Evolutionary conservation across 1,140 invertebrate species (phyloP).

Genomic region (Stegodyphus dumicola): DNA sequence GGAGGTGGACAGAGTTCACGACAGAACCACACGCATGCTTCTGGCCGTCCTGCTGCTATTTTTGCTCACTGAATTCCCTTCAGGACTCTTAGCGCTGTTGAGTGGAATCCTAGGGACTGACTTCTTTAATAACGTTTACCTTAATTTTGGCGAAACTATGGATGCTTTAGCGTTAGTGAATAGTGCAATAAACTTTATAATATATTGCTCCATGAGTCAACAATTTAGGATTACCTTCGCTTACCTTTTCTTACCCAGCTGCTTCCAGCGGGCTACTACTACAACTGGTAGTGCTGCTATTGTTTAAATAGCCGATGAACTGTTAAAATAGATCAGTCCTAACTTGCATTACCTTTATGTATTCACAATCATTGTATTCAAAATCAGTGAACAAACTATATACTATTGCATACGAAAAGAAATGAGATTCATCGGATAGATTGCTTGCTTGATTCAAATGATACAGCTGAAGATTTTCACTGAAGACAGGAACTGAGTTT

Average conservation of each 20-base stretch:
- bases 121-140: slow-evolving; percentile 84
- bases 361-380: no score
- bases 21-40: slow-evolving; percentile 90
- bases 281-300: background rate
- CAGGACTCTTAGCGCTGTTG: slow-evolving; percentile 84
- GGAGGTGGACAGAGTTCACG: slow-evolving; percentile 65
- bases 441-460: no score
- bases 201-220: slow-evolving; percentile 93
- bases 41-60: slow-evolving; percentile 79
- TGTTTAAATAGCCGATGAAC: background rate
- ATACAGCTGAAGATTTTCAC: no score
- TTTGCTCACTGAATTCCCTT: slow-evolving; percentile 76
- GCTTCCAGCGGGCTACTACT: slow-evolving; percentile 25
- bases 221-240: slow-evolving; percentile 91
- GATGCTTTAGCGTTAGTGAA: slow-evolving; percentile 92
- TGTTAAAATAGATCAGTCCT: no score
- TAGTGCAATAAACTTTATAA: slow-evolving; percentile 91
- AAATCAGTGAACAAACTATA: no score
- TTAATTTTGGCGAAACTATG: slow-evolving; percentile 79
- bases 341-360: no score
- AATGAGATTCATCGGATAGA: no score
- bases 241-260: slow-evolving; percentile 74
- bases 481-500: no score
- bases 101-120: slow-evolving; percentile 77
- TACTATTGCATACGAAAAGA: no score